Conservation (phyloP, 2,888 invertebrate genomes). For the Torymus aiolomorphi region DNA sequence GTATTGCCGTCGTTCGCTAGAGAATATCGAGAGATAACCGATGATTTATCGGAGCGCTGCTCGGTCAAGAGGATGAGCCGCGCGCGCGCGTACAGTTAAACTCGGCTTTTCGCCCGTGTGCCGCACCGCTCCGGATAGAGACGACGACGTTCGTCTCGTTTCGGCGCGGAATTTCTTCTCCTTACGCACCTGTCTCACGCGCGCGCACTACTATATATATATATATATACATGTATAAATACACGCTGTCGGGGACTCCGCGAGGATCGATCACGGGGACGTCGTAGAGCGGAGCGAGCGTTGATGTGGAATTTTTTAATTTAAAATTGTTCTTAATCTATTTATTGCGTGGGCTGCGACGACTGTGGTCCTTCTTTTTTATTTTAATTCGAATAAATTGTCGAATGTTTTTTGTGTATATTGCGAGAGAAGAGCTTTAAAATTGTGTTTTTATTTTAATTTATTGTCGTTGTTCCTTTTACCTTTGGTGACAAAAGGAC, state of each 20-base stretch:
- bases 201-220: too few relatives aligned
- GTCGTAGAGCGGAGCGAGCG: not conserved
- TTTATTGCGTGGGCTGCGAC: not conserved
- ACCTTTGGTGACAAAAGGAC: too few relatives aligned
- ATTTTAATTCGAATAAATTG: too few relatives aligned
- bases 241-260: conserved; percentile 15
- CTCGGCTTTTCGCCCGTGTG: conserved; percentile 26
- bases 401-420: not conserved
- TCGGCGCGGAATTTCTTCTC: conserved; percentile 27
- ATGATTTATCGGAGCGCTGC: conserved; percentile 34
- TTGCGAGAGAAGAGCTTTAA: not conserved
- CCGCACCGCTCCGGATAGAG: conserved; percentile 47
- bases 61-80: conserved; percentile 43
- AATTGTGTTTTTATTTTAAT: conserved; percentile 4
- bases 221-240: not conserved
- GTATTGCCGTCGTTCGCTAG: conserved; percentile 38
- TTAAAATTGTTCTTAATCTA: conserved; percentile 11
- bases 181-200: too few relatives aligned
- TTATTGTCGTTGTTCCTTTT: not conserved
- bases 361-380: not conserved
- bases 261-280: conserved; percentile 23
- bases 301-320: conserved; percentile 25
- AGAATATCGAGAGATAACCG: conserved; percentile 42
- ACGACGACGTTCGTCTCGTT: conserved; percentile 40
- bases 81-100: not conserved